Percentiles rank a stretch among this genome's conserved stretches.
Evolutionary conservation across 2,888 invertebrate species (phyloP).

Genomic region (Brassicogethes aeneus): DNA sequence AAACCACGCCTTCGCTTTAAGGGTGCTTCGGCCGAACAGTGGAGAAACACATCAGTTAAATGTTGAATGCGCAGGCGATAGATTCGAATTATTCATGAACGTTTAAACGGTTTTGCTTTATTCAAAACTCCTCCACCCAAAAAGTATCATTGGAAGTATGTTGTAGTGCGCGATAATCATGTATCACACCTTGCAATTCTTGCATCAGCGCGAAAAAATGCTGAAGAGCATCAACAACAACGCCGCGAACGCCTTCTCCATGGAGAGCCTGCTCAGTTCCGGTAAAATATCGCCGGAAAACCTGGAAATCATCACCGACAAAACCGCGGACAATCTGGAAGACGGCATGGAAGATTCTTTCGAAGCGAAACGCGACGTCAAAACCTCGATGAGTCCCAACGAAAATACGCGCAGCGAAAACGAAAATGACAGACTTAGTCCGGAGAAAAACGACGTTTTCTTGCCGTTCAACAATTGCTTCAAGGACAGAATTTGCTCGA

Average conservation of each 20-base stretch:
- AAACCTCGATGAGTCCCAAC: slow-evolving; percentile 17
- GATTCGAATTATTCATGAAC: too few species aligned
- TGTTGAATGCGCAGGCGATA: too few species aligned
- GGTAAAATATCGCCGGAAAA: slow-evolving; percentile 35
- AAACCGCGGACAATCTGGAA: slow-evolving; percentile 11
- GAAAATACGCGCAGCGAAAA: slow-evolving; percentile 23
- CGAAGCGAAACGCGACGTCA: slow-evolving; percentile 17
- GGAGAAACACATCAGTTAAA: too few species aligned
- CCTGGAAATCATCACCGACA: slow-evolving; percentile 19
- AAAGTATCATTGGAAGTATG: too few species aligned
- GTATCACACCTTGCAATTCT: slow-evolving; percentile 32
- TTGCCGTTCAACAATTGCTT: slow-evolving; percentile 34
- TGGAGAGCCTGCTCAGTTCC: slow-evolving; percentile 36
- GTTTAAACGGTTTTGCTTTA: too few species aligned
- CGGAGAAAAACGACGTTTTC: slow-evolving; percentile 31
- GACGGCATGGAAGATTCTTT: slow-evolving; percentile 14
- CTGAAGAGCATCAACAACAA: slow-evolving; percentile 35
- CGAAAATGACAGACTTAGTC: slow-evolving; percentile 29
- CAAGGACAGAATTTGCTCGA: slow-evolving; percentile 43
- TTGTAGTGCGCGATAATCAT: too few species aligned
- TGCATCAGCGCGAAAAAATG: slow-evolving; percentile 36
- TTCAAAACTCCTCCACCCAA: too few species aligned
- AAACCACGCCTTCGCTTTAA: neutral
- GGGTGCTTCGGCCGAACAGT: too few species aligned
- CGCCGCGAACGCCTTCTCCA: slow-evolving; percentile 37